These are phyloP conservation scores for Nipponacmea schrenckii DNA, from an alignment of 2,888 invertebrate genomes.

Conservation along the genomic window DNA sequence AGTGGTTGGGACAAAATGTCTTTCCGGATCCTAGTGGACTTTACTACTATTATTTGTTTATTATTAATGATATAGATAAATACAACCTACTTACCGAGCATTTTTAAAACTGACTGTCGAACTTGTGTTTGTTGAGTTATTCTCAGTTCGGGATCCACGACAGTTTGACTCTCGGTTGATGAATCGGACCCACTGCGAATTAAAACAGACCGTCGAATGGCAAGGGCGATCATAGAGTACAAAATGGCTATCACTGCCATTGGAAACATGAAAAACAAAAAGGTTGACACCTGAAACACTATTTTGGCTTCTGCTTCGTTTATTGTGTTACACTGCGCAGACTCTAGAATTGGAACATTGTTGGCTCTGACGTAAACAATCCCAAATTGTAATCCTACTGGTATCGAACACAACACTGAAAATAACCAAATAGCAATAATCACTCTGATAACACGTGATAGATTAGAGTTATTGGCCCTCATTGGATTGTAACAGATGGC, in stretches of 20 bases:
- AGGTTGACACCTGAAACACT: constrained; percentile 73
- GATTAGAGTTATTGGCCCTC: constrained; percentile 81
- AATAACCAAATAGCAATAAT: constrained; percentile 84
- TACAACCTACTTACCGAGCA: constrained; percentile 74
- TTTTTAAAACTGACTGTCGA: constrained; percentile 71
- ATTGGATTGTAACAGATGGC: constrained; percentile 90
- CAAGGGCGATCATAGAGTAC: constrained; percentile 72
- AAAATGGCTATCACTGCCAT: constrained; percentile 86
- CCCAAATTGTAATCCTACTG: constrained; percentile 79
- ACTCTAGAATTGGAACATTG: constrained; percentile 70
- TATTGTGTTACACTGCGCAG: constrained; percentile 72
- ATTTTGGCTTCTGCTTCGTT: constrained; percentile 19
- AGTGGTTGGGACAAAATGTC: no score
- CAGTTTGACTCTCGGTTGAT: constrained; percentile 30
- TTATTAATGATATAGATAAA: no score
- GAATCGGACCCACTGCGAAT: constrained; percentile 43
- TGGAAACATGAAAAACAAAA: constrained; percentile 85
- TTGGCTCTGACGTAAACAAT: constrained; percentile 68
- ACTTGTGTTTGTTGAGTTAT: constrained; percentile 51
- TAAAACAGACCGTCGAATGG: constrained; percentile 51
- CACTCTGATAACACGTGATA: constrained; percentile 83
- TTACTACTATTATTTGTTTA: no score
- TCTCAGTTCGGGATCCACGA: background rate
- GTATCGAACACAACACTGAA: constrained; percentile 77
- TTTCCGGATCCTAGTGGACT: no score